Base-by-base conservation (phyloP, 2,888 invertebrate genomes). In the Trachelus iudaicus region DNA sequence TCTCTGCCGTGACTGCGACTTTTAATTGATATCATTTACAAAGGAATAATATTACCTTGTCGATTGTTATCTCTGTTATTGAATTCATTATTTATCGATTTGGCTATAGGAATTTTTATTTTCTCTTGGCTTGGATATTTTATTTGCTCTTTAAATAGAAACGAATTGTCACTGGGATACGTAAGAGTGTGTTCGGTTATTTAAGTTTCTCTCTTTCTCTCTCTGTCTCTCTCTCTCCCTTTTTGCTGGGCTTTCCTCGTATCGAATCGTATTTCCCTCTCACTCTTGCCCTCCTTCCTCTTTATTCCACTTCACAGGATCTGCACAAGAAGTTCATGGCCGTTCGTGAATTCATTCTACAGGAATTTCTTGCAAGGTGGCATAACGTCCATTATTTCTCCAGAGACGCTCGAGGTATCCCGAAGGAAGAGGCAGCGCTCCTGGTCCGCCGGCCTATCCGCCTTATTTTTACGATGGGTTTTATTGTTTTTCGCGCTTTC, bases 391-490 rank as follows among this genome's bases (percentile, higher is more conserved):
- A 71, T 76, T 73, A 76, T 80, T 80, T 76, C 68, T 69, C 76
- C 76, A 30, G 30, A 33, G 13, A 12, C 73, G 77, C 73, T 69
- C 34, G 73, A 40, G 73, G 76, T 23, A 56, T 56, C 56, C 56
- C 6, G 56, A 23, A 56, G 56, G 56, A 56, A 40, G 40, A 23
- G 6, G 56, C 23, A 37, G 75, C 3, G 0, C 35, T 40, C 15
- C 40, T 6, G 15, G 40, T 40, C 23, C 23, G 9, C 0, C 56
- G 56, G 56, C 56, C 56, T 56, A 56, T 56, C 79, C 69, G 77
- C 79, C 77, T 80, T 82, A 78, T 78, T 80, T 82, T 82, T 82
- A 82, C 78, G 82, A 79, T 75, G 34, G 73, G 73, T 77, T 82
- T 82, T 79, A 82, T 82, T 79, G 80, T 76, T 78, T n/a, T 68